Percentiles rank a stretch among this genome's conserved stretches.
Conservation (phyloP, 1,140 invertebrate species). For the Papilio helenus region DNA sequence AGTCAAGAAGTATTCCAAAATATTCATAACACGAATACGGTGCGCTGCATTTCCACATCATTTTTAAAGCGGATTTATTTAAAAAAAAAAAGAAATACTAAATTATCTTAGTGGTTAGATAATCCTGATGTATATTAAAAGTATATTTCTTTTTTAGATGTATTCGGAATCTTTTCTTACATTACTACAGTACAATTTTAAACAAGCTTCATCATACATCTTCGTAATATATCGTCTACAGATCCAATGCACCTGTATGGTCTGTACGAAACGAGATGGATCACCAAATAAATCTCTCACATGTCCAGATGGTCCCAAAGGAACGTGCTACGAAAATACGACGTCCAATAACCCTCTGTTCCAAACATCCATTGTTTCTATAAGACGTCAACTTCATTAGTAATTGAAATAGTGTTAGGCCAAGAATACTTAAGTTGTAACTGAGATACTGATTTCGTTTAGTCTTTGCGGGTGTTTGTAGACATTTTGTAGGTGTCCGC, state of each 20-base stretch:
- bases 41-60: no score
- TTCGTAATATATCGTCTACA: not conserved
- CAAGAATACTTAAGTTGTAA: slow-evolving; percentile 48
- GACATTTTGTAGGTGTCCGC: slow-evolving; percentile 45
- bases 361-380: not conserved
- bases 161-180: no score
- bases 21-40: not conserved
- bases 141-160: no score
- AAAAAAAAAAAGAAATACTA: not conserved
- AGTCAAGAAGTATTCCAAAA: not conserved
- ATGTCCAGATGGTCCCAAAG: slow-evolving; percentile 3
- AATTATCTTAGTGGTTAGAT: not conserved
- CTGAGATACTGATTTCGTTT: slow-evolving; percentile 13
- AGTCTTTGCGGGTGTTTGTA: not conserved
- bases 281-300: slow-evolving; percentile 16
- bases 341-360: not conserved
- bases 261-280: not conserved
- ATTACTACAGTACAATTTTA: no score
- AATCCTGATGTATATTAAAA: no score
- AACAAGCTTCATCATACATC: not conserved
- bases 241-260: not conserved
- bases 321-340: slow-evolving; percentile 20
- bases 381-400: slow-evolving; percentile 49
- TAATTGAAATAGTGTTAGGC: slow-evolving; percentile 49
- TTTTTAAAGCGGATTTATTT: not conserved